Evolutionary conservation across 1,140 invertebrate species (phyloP), one percentile per base, ranked within the genome.

Genomic region (Drosophila biarmipes): DNA sequence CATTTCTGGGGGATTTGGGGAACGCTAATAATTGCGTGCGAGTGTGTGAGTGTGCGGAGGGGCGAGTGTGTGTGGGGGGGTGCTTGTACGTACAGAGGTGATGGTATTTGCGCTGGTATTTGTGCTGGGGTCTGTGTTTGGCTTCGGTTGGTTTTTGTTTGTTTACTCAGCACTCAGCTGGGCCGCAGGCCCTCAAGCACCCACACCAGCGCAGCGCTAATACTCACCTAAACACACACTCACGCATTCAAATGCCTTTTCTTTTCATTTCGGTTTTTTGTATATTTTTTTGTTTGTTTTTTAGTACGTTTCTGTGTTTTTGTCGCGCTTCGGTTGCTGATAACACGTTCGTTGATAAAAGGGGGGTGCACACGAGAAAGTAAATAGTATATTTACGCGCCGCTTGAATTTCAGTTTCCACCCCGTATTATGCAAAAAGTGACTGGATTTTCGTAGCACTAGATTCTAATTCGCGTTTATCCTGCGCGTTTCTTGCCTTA

Each of bases 341-440:
- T 75, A 75, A 75, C 71, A 57, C 63, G 58, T 67, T 64, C n/a
- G 59, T 46, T 35, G 63, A 38, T 66, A 48, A 27, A 27, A 8
- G 58, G 40, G 56, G 56, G 34, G 12, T 27, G 40, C 42, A 35
- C 53, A 15, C 58, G 24, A 29, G 14, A 40, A 57, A 10, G 58
- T 37, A 61, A 61, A 31, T 61, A 40, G 58, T 55, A 61, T 58
- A 61, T 61, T 61, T 61, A 40, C 58, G 58, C 52, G 53, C 24
- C 53, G 56, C 53, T 54, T 29, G 31, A 58, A 37, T 56, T 29
- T 73, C 49, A 29, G 19, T 45, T 85, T 15, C 3, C 15, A 15
- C 17, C 15, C 11, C 17, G 40, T 19, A 85, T 86, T 90, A 90
- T 90, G 86, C 87, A 90, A 90, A 90, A 90, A 56, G 59, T 15